Percentiles rank a stretch among this genome's conserved stretches.
Conservation (phyloP, 1,140 invertebrate genomes). For the Pogonus chalceus region DNA sequence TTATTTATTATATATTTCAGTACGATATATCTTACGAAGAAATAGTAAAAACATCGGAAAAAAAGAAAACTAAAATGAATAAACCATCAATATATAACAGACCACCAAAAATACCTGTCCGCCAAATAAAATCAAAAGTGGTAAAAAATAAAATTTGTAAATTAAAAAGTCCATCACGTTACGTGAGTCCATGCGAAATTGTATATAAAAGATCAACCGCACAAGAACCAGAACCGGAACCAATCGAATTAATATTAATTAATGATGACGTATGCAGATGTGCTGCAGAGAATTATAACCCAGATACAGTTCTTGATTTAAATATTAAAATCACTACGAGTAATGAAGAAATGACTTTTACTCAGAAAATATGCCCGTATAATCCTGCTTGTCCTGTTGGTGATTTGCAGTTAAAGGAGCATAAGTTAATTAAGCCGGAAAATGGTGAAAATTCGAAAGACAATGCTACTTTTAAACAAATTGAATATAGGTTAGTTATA, state of each 20-base stretch:
- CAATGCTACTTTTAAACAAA: no score
- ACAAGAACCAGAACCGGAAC: neutral
- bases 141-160: neutral
- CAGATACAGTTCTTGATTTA: no score
- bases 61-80: neutral
- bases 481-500: no score
- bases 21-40: neutral
- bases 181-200: neutral
- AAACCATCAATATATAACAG: neutral
- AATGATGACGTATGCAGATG: neutral
- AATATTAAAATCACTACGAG: neutral
- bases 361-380: no score
- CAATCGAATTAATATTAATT: neutral
- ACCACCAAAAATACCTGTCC: neutral
- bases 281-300: neutral
- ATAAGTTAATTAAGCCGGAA: no score
- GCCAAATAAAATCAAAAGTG: neutral
- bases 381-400: no score
- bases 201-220: neutral
- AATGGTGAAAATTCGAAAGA: no score
- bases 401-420: no score
- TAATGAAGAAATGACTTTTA: no score
- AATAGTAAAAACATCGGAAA: neutral
- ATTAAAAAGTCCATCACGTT: neutral
- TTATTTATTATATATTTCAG: neutral